Conservation (phyloP, 37 sponge, comb jelly and placozoan genomes). For the Ianthella basta region DNA sequence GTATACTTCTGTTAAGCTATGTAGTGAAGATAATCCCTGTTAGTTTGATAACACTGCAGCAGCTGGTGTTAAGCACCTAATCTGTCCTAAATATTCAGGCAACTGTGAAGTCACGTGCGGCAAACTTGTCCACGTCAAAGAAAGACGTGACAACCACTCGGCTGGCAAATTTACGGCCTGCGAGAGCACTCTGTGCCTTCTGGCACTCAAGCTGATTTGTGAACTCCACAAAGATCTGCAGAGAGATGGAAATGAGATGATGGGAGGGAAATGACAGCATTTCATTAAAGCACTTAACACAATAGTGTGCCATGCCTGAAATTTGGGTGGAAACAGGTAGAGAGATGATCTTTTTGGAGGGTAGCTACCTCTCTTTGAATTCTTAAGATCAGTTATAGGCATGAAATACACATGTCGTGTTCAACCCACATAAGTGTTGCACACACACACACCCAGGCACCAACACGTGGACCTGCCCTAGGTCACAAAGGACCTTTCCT, state of each 20-base stretch:
- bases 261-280: neutral
- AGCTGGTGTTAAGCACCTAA: too few species aligned
- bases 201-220: conserved; percentile 57
- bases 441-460: too few species aligned
- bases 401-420: too few species aligned
- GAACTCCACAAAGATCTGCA: conserved; percentile 95
- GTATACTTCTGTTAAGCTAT: too few species aligned
- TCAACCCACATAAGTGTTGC: too few species aligned
- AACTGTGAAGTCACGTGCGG: conserved; percentile 72
- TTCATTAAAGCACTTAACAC: neutral
- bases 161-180: conserved; percentile 98
- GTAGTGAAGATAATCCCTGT: too few species aligned
- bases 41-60: too few species aligned
- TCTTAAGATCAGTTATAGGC: too few species aligned
- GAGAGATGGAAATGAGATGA: neutral
- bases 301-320: neutral
- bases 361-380: too few species aligned
- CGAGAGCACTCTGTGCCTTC: conserved; percentile 81
- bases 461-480: too few species aligned
- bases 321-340: neutral
- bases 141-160: conserved; percentile 97
- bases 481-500: too few species aligned
- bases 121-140: conserved; percentile 81
- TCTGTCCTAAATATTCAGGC: neutral
- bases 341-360: neutral